A percentile compares a stretch with the other conserved stretches of the same genome.
phyloP scores from a whole-genome alignment of 2,797 vertebrate species.

The Phoxinus dragarum region DNA sequence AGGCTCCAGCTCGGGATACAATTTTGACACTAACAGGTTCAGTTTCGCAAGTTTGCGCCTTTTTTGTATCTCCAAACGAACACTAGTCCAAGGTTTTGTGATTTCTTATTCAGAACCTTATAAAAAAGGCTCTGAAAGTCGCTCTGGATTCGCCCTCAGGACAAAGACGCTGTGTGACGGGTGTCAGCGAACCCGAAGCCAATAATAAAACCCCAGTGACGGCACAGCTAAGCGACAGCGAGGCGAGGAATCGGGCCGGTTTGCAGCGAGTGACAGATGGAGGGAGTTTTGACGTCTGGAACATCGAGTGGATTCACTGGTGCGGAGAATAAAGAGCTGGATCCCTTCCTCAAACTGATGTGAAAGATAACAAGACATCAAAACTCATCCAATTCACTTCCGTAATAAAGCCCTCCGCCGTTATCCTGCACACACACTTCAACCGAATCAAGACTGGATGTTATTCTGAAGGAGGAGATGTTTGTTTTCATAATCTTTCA shows the following conservation, averaged over 20 bases:
- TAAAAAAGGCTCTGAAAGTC: background rate
- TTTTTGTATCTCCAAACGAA: background rate
- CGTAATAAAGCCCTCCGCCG: background rate
- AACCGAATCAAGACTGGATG: background rate
- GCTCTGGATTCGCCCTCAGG: background rate
- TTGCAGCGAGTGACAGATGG: constrained; percentile 72
- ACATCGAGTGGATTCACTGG: constrained; percentile 67
- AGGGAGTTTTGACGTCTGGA: constrained; percentile 70
- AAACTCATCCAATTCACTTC: constrained; percentile 5
- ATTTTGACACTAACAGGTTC: background rate
- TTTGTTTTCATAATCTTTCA: constrained; percentile 19
- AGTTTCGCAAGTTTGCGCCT: background rate
- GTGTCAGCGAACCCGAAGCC: constrained; percentile 15
- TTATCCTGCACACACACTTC: background rate
- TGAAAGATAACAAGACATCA: constrained; percentile 3
- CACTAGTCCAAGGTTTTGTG: background rate
- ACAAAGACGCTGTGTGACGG: background rate
- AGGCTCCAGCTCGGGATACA: background rate
- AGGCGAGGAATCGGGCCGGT: constrained; percentile 37
- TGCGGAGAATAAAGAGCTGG: background rate
- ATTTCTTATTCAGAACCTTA: background rate
- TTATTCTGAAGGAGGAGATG: background rate
- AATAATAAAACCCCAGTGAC: background rate
- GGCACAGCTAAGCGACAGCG: background rate
- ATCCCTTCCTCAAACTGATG: background rate